A percentile compares a stretch with the other conserved stretches of the same genome.
These are phyloP conservation scores for Xerus rutilus DNA, from an alignment of 2,797 vertebrate genomes.

Conservation along the genomic window DNA sequence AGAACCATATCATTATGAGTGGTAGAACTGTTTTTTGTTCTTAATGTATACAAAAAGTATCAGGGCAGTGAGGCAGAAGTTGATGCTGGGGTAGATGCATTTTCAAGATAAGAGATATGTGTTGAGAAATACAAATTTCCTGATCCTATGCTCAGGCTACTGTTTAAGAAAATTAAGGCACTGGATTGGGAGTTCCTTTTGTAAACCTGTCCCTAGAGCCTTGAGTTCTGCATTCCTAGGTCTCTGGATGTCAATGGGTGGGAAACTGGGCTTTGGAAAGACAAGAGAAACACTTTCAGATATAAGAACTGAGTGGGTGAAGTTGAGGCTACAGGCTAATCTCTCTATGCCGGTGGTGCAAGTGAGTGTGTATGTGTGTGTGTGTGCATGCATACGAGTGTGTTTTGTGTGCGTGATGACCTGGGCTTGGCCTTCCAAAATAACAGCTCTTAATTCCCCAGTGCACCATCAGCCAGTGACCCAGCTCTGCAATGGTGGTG, in stretches of 20 bases:
- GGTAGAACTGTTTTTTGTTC: neutral
- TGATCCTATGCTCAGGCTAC: neutral
- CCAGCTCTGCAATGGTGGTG: neutral
- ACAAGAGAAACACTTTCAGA: constrained; percentile 47
- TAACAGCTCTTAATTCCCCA: constrained; percentile 65
- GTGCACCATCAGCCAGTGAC: neutral
- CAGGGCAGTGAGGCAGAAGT: neutral
- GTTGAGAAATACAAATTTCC: neutral
- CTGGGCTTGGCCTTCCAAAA: constrained; percentile 61
- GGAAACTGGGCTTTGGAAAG: neutral
- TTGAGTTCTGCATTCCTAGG: neutral
- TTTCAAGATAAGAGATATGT: constrained; percentile 40
- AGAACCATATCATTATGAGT: neutral
- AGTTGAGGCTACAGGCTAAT: constrained; percentile 29
- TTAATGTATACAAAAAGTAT: neutral
- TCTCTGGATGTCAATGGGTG: neutral
- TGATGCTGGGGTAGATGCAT: neutral
- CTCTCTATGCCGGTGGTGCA: constrained; percentile 67
- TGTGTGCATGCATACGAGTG: neutral
- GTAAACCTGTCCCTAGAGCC: neutral
- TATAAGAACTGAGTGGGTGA: constrained; percentile 21
- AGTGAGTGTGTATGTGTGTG: neutral
- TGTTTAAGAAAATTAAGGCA: neutral
- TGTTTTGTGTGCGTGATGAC: constrained; percentile 4
- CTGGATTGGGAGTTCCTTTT: neutral